Percentiles rank a stretch among this genome's conserved stretches.
Conservation (phyloP, 2,113 vertebrate species). For the Todiramphus chloris region DNA sequence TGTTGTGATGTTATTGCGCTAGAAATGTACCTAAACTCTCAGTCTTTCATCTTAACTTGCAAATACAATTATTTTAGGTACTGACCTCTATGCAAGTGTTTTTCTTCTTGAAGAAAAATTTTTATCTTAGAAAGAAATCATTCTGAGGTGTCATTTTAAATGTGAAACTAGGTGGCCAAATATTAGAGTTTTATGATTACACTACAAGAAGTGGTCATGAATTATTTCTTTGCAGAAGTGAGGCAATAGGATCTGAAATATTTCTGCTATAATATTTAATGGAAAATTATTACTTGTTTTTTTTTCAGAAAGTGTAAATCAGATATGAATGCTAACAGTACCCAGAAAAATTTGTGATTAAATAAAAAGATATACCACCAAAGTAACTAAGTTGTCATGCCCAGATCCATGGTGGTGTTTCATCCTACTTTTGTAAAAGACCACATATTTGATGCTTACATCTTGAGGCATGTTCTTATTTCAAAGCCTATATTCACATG, state of each 20-base stretch:
- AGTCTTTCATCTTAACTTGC: background rate
- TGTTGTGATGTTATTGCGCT: background rate
- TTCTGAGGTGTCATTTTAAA: background rate
- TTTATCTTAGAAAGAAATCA: background rate
- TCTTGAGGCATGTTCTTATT: background rate
- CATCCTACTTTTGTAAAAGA: background rate
- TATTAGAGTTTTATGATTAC: background rate
- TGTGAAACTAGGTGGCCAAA: background rate
- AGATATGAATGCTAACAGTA: background rate
- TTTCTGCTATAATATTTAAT: background rate
- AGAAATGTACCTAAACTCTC: background rate
- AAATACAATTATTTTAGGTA: background rate
- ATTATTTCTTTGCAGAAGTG: background rate
- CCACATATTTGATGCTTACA: accelerated
- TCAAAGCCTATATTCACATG: background rate
- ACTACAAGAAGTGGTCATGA: background rate
- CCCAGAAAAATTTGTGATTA: background rate
- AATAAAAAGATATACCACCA: background rate
- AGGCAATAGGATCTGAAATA: background rate
- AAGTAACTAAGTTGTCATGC: background rate
- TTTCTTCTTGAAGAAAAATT: background rate
- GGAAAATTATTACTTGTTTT: background rate
- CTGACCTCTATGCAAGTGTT: background rate
- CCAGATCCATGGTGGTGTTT: background rate
- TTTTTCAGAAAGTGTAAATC: background rate